Conservation (phyloP, 2,888 invertebrate species). For the Drosophila ezoana region DNA sequence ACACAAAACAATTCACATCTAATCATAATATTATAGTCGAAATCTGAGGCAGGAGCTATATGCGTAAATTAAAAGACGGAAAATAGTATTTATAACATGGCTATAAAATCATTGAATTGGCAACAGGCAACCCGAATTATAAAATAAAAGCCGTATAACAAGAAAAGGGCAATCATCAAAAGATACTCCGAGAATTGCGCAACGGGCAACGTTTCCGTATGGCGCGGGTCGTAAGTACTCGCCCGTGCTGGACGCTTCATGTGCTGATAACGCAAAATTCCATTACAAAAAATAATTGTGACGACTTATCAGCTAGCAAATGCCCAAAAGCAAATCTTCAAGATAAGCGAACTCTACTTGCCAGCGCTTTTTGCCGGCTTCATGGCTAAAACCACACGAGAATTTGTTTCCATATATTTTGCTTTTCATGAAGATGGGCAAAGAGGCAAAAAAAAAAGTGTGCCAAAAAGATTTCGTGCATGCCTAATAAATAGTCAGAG, state of each 20-base stretch:
- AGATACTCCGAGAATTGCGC: slow-evolving; percentile 22
- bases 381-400: slow-evolving; percentile 9
- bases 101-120: slow-evolving; percentile 15
- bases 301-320: slow-evolving; percentile 30
- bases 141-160: neutral
- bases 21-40: slow-evolving; percentile 14
- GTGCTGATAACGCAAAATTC: slow-evolving; percentile 53
- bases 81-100: slow-evolving; percentile 12
- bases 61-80: neutral
- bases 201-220: slow-evolving; percentile 20
- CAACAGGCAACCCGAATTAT: neutral
- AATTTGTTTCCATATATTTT: slow-evolving; percentile 10
- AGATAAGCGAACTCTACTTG: slow-evolving; percentile 39
- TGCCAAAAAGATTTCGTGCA: slow-evolving; percentile 43
- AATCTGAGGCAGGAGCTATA: slow-evolving; percentile 8
- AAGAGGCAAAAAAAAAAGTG: slow-evolving; percentile 25
- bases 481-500: slow-evolving; percentile 16
- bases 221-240: neutral
- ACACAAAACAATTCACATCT: slow-evolving; percentile 13
- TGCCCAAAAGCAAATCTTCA: slow-evolving; percentile 35
- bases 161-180: slow-evolving; percentile 3
- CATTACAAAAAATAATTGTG: slow-evolving; percentile 39
- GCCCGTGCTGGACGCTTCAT: slow-evolving; percentile 5
- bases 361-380: neutral
- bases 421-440: slow-evolving; percentile 15